A percentile compares a stretch with the other conserved stretches of the same genome.
phyloP scores from a whole-genome alignment of 2,888 invertebrate genomes.

The Parasteatoda lunata region DNA sequence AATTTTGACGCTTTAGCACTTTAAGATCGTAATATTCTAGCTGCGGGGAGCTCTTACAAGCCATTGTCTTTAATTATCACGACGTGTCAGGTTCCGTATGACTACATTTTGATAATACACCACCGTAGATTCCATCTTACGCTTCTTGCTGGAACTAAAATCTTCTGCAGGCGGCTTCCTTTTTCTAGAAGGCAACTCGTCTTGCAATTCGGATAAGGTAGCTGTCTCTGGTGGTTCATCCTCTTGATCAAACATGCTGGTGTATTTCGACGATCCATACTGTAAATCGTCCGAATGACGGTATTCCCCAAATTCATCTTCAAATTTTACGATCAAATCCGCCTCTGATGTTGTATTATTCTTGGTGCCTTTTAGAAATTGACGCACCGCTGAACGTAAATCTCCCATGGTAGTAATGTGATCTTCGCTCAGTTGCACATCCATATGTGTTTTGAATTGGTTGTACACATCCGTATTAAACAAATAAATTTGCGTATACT shows the following conservation, averaged over 20 bases:
- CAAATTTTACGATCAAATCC: constrained; percentile 13
- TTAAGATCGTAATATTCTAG: constrained; percentile 9
- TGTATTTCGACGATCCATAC: not conserved
- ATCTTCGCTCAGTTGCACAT: not conserved
- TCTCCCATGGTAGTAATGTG: constrained; percentile 18
- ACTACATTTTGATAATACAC: constrained; percentile 18
- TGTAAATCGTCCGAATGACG: not conserved
- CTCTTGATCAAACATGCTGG: not conserved
- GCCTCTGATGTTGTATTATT: not conserved
- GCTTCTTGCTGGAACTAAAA: too few relatives aligned
- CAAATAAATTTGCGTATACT: constrained; percentile 14
- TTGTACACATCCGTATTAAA: constrained; percentile 28
- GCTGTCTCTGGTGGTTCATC: not conserved
- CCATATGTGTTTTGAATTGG: constrained; percentile 21
- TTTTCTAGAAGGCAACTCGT: not conserved
- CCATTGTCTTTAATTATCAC: too few relatives aligned
- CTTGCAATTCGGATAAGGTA: not conserved
- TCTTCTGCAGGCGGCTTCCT: too few relatives aligned
- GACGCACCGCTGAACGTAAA: constrained; percentile 14
- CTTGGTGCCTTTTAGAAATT: constrained; percentile 15
- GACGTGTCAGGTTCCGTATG: constrained; percentile 9
- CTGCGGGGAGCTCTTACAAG: not conserved
- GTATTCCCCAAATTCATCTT: constrained; percentile 8
- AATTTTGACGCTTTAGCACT: not conserved
- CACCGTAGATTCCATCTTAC: not conserved